Percentiles rank a stretch among this genome's conserved stretches.
Evolutionary conservation across 53 echinoderm and acorn worm species (phyloP).

Genomic region (Crossaster papposus): DNA sequence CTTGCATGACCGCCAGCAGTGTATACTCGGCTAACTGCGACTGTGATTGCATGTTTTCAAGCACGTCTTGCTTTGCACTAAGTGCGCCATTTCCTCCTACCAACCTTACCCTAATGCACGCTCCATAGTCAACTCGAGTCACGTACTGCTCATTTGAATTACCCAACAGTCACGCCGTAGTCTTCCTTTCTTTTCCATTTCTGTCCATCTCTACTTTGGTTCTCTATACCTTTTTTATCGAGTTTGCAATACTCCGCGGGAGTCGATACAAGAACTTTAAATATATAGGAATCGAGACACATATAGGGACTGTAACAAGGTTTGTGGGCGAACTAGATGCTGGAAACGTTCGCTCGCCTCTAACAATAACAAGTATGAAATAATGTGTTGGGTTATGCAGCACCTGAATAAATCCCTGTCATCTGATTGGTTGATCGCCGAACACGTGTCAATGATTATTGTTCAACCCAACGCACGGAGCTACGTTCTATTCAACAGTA

Average conservation of each 20-base stretch:
- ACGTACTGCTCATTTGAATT: constrained; percentile 35
- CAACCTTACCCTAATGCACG: not conserved
- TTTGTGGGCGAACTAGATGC: constrained; percentile 17
- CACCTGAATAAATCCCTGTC: no score
- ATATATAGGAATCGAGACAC: constrained; percentile 16
- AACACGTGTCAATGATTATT: no score
- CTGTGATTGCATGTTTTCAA: constrained; percentile 4
- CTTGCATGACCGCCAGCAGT: not conserved
- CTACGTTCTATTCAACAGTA: no score
- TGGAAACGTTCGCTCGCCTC: not conserved
- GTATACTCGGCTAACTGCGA: not conserved
- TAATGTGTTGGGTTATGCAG: no score
- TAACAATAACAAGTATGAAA: not conserved
- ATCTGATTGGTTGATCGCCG: no score
- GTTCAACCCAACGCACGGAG: no score
- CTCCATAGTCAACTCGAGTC: constrained; percentile 13
- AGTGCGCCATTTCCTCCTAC: constrained; percentile 1
- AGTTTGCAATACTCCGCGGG: constrained; percentile 13
- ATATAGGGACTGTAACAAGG: constrained; percentile 18
- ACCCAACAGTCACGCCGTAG: constrained; percentile 31
- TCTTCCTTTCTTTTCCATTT: not conserved
- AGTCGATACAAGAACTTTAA: constrained; percentile 12
- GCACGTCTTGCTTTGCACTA: constrained; percentile 5
- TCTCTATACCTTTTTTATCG: constrained; percentile 29
- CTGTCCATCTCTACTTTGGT: not conserved